A percentile compares a stretch with the other conserved stretches of the same genome.
phyloP scores from a whole-genome alignment of 1,140 invertebrate genomes.

The Euura lappo region DNA sequence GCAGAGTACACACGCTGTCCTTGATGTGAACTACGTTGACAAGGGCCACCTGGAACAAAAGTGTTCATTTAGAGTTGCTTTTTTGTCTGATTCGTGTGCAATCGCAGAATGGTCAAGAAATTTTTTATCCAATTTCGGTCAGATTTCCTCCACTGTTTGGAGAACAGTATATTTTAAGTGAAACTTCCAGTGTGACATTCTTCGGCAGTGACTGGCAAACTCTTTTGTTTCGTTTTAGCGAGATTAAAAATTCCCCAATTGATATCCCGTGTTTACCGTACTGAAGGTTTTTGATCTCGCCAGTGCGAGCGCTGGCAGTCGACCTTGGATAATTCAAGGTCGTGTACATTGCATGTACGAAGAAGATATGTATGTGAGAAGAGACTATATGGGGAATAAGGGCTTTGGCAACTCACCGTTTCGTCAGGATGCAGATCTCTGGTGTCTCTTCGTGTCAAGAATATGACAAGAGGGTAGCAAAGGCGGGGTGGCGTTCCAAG shows the following conservation, averaged over 20 bases:
- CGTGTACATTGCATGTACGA: no score
- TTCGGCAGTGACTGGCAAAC: no score
- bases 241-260: no score
- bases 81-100: no score
- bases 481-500: slow-evolving; percentile 74
- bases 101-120: not conserved
- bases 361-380: slow-evolving; percentile 22
- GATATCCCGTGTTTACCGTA: no score
- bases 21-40: slow-evolving; percentile 82
- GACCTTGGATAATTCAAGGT: no score
- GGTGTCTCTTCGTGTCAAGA: slow-evolving; percentile 70
- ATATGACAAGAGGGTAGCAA: slow-evolving; percentile 77
- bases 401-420: slow-evolving; percentile 63
- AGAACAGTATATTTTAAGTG: not conserved
- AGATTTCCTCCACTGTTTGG: slow-evolving; percentile 14
- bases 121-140: not conserved
- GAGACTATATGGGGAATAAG: slow-evolving; percentile 15
- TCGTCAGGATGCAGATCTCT: slow-evolving; percentile 73
- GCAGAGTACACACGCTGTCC: slow-evolving; percentile 76
- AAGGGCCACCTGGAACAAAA: slow-evolving; percentile 70
- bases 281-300: no score
- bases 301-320: no score
- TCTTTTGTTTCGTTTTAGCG: no score
- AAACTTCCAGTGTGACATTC: no score
- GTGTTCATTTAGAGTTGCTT: slow-evolving; percentile 15